Evolutionary conservation across 1,140 invertebrate genomes (phyloP), one percentile per base, ranked within the genome.

Genomic region (Drosophila gunungcola): DNA sequence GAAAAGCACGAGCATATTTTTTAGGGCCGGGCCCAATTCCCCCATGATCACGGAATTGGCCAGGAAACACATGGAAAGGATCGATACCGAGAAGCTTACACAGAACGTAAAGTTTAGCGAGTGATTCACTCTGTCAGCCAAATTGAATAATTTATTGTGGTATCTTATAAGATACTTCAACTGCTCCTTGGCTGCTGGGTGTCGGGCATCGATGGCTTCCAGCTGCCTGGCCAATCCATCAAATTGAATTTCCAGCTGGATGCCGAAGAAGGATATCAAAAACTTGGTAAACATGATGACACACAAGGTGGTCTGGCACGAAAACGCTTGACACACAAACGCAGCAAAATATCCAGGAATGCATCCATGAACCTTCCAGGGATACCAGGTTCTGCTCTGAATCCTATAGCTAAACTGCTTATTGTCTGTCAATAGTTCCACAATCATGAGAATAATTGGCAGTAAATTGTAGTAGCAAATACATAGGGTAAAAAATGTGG

Each of bases 361-460:
- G 12, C 39, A 60, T 10, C 65, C 48, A 1, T 48, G 10, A n/a
- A 57, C 43, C 3, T 61, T 78, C 86, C 88, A 91, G 6, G 88
- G 86, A 78, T 91, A 90, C 88, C 88, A 91, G 13, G 86, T 79
- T 42, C 74, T 74, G 27, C 82, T 88, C 42, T 91, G 88, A 9
- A 68, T 73, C 3, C 70, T 67, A 53, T 73, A 91, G 0, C 36
- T 52, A 3, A 88, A 13, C 0, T 73, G 25, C 12, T 58, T 12
- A 1, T 49, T 52, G 0, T 69, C 58, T 2, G 38, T 16, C 7
- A 63, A n/a, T 25, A 39, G 7, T 39, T 91, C 74, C 16, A 74
- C 76, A 12, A 70, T 1, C n/a, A 84, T 36, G n/a, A 73, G 65
- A 1, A 63, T 10, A 45, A 88, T 29, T 3, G 88, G 88, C 27